Percentiles rank a stretch among this genome's conserved stretches.
Conservation (phyloP, 2,113 vertebrate species). For the Todiramphus saurophagus region DNA sequence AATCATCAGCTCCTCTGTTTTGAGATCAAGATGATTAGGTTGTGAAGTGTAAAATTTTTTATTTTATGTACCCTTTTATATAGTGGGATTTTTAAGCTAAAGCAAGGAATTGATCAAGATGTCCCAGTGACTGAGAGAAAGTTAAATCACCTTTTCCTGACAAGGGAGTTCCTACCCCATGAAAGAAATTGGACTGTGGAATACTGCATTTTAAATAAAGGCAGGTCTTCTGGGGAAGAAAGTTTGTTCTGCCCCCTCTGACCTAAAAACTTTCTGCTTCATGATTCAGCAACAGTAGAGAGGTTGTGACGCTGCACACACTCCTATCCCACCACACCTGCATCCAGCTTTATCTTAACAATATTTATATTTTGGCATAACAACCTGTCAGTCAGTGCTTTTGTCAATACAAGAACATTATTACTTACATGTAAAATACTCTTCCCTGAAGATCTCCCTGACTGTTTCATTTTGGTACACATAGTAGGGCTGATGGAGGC, state of each 20-base stretch:
- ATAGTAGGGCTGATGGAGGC: not conserved
- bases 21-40: not conserved
- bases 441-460: not conserved
- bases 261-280: not conserved
- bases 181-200: not conserved
- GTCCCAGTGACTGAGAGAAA: not conserved
- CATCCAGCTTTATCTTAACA: not conserved
- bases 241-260: not conserved
- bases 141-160: not conserved
- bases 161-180: not conserved
- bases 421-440: not conserved
- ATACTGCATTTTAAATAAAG: not conserved
- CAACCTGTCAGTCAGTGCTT: not conserved
- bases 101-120: not conserved
- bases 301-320: not conserved
- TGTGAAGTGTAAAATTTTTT: not conserved
- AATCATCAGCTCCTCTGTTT: not conserved
- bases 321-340: not conserved
- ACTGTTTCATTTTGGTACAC: not conserved
- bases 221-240: not conserved
- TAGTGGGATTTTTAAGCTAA: not conserved
- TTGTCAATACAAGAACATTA: not conserved
- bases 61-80: not conserved
- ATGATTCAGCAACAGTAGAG: not conserved
- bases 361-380: not conserved